Evolutionary conservation across 2,113 vertebrate genomes (phyloP).

Genomic region (Otocyon megalotis): DNA sequence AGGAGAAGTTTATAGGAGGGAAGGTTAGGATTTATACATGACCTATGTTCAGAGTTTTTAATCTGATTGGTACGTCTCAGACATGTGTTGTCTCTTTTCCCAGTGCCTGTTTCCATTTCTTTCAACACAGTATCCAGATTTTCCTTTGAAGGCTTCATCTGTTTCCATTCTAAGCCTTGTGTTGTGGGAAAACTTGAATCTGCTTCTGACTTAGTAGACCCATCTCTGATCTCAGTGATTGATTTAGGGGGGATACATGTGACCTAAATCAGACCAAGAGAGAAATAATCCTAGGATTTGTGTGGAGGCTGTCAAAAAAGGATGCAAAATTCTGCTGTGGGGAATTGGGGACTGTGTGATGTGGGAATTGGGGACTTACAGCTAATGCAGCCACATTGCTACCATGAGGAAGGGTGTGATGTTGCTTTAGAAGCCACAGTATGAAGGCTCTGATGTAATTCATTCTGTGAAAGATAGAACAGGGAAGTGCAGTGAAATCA

Average conservation of each 20-base stretch:
- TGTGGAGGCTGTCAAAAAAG: neutral
- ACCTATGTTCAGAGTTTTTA: neutral
- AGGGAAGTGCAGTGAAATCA: neutral
- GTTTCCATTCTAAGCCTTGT: neutral
- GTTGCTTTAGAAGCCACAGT: neutral
- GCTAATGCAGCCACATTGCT: neutral
- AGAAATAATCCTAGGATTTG: neutral
- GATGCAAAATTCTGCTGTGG: neutral
- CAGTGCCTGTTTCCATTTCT: neutral
- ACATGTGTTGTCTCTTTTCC: neutral
- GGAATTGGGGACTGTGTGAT: neutral
- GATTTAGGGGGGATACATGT: neutral
- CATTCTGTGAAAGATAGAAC: neutral
- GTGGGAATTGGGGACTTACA: neutral
- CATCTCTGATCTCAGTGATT: neutral
- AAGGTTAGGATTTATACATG: neutral
- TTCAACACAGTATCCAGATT: neutral
- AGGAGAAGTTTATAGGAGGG: neutral
- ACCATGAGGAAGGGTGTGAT: neutral
- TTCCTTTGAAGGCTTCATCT: neutral
- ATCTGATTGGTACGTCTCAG: neutral
- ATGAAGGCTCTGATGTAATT: neutral
- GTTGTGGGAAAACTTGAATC: neutral
- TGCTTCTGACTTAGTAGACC: neutral
- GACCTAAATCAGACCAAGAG: neutral